Conservation (phyloP, 2,113 vertebrate species). For the Harpagus bidentatus region DNA sequence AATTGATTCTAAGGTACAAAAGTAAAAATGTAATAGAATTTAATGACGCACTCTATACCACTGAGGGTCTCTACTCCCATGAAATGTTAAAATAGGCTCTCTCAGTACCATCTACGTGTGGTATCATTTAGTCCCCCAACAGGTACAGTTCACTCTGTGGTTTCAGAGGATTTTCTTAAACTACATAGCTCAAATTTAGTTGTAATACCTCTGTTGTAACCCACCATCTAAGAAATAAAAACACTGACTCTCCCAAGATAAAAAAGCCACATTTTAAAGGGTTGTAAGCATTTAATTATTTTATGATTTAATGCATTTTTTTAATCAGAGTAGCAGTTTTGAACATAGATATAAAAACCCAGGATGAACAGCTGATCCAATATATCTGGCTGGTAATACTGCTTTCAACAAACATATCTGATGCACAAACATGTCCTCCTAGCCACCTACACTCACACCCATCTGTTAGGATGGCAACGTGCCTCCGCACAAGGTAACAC, state of each 20-base stretch:
- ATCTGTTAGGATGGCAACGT: constrained; percentile 64
- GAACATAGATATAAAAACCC: background rate
- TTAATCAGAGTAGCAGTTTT: background rate
- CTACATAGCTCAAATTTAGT: background rate
- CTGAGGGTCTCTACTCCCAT: background rate
- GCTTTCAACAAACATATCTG: constrained; percentile 45
- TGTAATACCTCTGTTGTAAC: background rate
- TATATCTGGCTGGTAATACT: constrained; percentile 17
- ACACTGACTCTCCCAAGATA: background rate
- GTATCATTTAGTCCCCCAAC: background rate
- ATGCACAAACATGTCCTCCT: constrained; percentile 60
- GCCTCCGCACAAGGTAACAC: constrained; percentile 1
- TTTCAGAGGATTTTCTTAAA: background rate
- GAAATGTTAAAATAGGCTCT: background rate
- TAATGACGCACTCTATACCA: background rate
- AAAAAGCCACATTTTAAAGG: background rate
- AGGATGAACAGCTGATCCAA: background rate
- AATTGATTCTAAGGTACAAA: background rate
- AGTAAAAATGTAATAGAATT: background rate
- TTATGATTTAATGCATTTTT: background rate
- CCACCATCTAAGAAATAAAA: background rate
- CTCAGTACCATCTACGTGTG: background rate
- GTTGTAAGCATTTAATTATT: background rate
- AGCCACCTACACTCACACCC: constrained; percentile 57
- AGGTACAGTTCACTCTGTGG: background rate